Percentiles rank a stretch among this genome's conserved stretches.
Conservation (phyloP, 2,888 invertebrate genomes). For the Leucophenga montana region DNA sequence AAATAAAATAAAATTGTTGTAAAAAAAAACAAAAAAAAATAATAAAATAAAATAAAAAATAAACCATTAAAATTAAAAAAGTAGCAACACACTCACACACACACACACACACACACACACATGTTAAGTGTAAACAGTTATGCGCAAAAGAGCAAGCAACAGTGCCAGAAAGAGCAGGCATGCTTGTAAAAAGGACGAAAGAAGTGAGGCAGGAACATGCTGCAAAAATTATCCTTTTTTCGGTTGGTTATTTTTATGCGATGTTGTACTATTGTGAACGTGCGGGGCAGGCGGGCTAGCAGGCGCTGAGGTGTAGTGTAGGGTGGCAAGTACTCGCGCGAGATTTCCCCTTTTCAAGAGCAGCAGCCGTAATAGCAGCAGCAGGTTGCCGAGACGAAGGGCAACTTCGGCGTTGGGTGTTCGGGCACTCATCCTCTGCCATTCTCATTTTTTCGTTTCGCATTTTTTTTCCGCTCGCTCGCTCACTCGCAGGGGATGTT, state of each 20-base stretch:
- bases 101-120: constrained; percentile 34
- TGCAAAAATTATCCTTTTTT: constrained; percentile 56
- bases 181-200: constrained; percentile 14
- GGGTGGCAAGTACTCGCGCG: background rate
- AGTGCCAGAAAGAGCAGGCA: background rate
- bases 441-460: constrained; percentile 10
- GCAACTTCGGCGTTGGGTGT: constrained; percentile 1
- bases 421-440: background rate
- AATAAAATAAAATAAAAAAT: constrained; percentile 15
- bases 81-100: constrained; percentile 30
- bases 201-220: background rate
- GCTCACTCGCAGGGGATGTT: constrained; percentile 21
- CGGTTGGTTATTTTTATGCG: constrained; percentile 56
- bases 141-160: too few species aligned
- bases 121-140: background rate
- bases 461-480: constrained; percentile 27
- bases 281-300: background rate
- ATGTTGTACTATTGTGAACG: constrained; percentile 5
- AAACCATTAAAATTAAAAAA: constrained; percentile 30
- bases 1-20: constrained; percentile 9
- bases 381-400: constrained; percentile 23
- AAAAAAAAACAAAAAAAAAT: constrained; percentile 13
- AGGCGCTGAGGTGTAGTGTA: background rate
- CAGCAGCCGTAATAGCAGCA: constrained; percentile 48
- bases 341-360: constrained; percentile 45